Percentiles rank a stretch among this genome's conserved stretches.
These are phyloP conservation scores for Matsumyia berberina DNA, from an alignment of 2,888 invertebrate species.

Conservation along the genomic window DNA sequence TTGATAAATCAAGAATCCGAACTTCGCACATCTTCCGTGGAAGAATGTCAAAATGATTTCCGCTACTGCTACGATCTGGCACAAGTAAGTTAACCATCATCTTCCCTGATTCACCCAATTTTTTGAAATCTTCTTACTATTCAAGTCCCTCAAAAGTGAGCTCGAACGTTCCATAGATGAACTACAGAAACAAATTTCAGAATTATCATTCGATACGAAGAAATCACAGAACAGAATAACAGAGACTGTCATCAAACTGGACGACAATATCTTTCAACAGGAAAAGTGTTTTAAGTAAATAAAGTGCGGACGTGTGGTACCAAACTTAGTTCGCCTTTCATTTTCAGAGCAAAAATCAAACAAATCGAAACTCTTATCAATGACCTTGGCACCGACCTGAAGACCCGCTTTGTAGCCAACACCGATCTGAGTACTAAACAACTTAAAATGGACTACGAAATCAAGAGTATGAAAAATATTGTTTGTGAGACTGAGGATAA, in stretches of 20 bases:
- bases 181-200: conserved; percentile 80
- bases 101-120: neutral
- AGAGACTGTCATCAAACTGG: conserved; percentile 81
- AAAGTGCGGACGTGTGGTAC: neutral
- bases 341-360: conserved; percentile 80
- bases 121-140: neutral
- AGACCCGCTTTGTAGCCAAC: conserved; percentile 79
- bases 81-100: conserved; percentile 80
- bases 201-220: conserved; percentile 80
- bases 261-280: conserved; percentile 80
- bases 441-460: conserved; percentile 84
- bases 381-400: conserved; percentile 80
- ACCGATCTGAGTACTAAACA: conserved; percentile 84
- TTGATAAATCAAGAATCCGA: conserved; percentile 86
- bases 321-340: no score
- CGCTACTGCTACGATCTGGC: conserved; percentile 86
- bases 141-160: conserved; percentile 80
- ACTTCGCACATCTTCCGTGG: conserved; percentile 85
- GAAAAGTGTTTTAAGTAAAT: conserved; percentile 80
- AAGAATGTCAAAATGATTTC: conserved; percentile 86
- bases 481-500: conserved; percentile 85
- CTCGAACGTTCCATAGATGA: conserved; percentile 79
- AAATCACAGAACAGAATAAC: conserved; percentile 81
- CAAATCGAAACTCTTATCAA: conserved; percentile 81
- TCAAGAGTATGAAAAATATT: conserved; percentile 85